Percentiles rank a stretch among this genome's conserved stretches.
Evolutionary conservation across 2,113 vertebrate species (phyloP).

Genomic region (Ivindomyrus marchei): DNA sequence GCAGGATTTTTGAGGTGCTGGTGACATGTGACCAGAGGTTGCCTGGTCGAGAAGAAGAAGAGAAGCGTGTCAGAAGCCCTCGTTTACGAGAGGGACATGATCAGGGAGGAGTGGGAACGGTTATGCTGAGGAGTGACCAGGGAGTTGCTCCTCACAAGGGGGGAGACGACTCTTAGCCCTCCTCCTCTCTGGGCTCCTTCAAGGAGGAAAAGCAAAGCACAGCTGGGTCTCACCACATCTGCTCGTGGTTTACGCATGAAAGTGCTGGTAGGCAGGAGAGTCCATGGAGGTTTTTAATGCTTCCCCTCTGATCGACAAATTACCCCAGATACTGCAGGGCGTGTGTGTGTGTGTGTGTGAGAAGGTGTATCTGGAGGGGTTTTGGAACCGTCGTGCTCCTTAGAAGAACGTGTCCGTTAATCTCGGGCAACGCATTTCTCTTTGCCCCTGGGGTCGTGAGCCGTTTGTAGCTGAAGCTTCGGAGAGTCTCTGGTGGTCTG

Average conservation of each 20-base stretch:
- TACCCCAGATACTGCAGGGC: neutral
- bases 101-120: conserved; percentile 53
- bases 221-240: conserved; percentile 45
- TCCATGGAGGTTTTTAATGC: neutral
- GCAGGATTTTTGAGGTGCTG: conserved; percentile 27
- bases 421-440: neutral
- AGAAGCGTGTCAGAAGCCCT: neutral
- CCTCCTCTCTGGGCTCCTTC: conserved; percentile 28
- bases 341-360: neutral
- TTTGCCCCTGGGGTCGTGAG: neutral
- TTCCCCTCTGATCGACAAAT: conserved; percentile 1
- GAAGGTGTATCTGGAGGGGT: neutral
- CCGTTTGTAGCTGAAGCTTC: neutral
- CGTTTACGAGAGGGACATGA: conserved; percentile 47
- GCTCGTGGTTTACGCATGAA: conserved; percentile 40
- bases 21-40: conserved; percentile 12
- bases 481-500: neutral
- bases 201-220: conserved; percentile 23
- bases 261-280: conserved; percentile 11
- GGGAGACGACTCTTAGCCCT: conserved; percentile 21
- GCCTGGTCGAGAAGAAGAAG: neutral
- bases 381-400: neutral
- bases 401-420: neutral
- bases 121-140: conserved; percentile 42
- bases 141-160: conserved; percentile 34